phyloP scores from a whole-genome alignment of 2,888 invertebrate genomes.

The Eucriotettix oculatus region DNA sequence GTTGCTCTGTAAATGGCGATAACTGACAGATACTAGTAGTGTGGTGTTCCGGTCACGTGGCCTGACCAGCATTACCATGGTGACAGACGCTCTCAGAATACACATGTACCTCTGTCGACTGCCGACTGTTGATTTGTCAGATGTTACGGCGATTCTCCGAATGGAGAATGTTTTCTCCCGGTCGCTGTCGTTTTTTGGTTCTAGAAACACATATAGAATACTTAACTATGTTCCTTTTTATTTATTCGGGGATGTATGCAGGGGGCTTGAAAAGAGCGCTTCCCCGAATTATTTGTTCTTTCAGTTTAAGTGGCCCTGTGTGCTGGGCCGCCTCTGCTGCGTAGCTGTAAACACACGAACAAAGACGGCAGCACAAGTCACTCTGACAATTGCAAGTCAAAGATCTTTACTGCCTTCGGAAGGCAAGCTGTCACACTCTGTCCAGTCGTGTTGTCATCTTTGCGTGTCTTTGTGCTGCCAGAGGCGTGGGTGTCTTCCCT shows the following conservation, averaged over 20 bases:
- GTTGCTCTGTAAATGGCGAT: no score
- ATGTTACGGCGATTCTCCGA: not conserved
- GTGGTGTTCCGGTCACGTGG: no score
- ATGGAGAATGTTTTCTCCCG: not conserved
- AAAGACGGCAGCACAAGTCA: no score
- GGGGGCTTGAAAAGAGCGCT: not conserved
- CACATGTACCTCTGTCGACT: not conserved
- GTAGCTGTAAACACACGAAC: no score
- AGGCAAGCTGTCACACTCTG: no score
- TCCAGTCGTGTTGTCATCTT: no score
- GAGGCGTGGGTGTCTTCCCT: no score
- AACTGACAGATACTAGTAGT: no score
- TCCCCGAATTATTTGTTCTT: conserved; percentile 1
- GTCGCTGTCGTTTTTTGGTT: not conserved
- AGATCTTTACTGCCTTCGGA: no score
- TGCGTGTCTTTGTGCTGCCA: no score
- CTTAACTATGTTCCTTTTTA: not conserved
- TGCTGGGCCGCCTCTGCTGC: not conserved
- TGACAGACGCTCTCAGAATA: not conserved
- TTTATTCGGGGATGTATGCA: not conserved
- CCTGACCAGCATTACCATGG: not conserved
- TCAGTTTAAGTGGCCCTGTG: not conserved
- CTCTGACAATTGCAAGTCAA: no score
- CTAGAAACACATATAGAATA: not conserved
- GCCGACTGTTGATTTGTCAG: not conserved